phyloP scores from a whole-genome alignment of 2,797 vertebrate genomes.

The Dallia pectoralis region DNA sequence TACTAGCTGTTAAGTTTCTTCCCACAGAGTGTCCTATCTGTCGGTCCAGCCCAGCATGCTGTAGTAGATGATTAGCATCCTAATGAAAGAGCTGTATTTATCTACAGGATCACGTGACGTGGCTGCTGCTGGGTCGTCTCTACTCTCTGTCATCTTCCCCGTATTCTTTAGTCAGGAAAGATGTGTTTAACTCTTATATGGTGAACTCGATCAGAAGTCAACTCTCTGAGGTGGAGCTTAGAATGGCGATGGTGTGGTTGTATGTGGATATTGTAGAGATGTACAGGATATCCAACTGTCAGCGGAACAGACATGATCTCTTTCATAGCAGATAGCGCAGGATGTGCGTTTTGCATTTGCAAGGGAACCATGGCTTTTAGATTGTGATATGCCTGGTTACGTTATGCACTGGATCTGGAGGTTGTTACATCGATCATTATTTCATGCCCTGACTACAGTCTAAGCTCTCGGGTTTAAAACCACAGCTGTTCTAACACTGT shows the following conservation, averaged over 20 bases:
- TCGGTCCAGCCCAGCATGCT: not conserved
- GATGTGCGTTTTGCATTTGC: not conserved
- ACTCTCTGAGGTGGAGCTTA: not conserved
- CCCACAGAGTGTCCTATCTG: not conserved
- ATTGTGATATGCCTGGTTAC: not conserved
- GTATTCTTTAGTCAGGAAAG: not conserved
- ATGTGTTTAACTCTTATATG: not conserved
- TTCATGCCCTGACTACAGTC: not conserved
- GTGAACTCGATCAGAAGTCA: not conserved
- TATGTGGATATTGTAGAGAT: not conserved
- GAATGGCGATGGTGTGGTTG: not conserved
- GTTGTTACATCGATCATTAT: too few relatives aligned
- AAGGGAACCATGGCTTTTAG: not conserved
- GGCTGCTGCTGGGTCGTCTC: not conserved
- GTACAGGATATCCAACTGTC: not conserved
- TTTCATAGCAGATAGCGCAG: not conserved
- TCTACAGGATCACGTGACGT: not conserved
- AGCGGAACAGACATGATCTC: not conserved
- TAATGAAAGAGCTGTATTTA: conserved; percentile 6
- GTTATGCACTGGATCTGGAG: not conserved
- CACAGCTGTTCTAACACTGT: conserved; percentile 57
- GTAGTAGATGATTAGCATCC: not conserved
- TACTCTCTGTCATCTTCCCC: not conserved
- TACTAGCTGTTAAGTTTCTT: not conserved
- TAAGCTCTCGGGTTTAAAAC: conserved; percentile 42